Conservation (phyloP, 1,140 invertebrate genomes). For the Stenopsyche tienmushanensis region DNA sequence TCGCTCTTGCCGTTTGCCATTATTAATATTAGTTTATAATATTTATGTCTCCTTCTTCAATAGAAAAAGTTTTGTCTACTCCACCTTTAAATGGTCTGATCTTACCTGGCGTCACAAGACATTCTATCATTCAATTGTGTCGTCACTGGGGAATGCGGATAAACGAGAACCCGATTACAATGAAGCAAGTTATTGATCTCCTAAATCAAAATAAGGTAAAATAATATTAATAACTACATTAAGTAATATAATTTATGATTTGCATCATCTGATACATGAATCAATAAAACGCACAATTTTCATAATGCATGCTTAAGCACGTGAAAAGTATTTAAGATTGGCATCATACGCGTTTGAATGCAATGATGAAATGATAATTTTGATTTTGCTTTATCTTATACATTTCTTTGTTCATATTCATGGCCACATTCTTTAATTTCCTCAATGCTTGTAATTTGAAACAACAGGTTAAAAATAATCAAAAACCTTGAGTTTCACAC, state of each 20-base stretch:
- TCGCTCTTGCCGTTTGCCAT: no score
- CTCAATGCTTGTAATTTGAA: neutral
- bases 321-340: no score
- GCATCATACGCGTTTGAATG: no score
- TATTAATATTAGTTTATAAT: no score
- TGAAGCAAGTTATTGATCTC: slow-evolving; percentile 77
- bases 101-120: slow-evolving; percentile 89
- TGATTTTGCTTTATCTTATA: no score
- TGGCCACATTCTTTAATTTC: neutral
- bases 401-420: no score
- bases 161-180: slow-evolving; percentile 80
- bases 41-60: no score
- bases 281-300: no score
- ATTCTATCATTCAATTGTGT: slow-evolving; percentile 81
- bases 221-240: slow-evolving; percentile 33
- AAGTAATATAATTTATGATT: no score
- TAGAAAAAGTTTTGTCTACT: slow-evolving; percentile 90
- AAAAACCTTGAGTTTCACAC: neutral
- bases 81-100: slow-evolving; percentile 91
- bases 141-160: slow-evolving; percentile 86
- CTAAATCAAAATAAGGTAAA: slow-evolving; percentile 82
- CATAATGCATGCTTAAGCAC: no score
- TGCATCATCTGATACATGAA: no score
- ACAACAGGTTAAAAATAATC: neutral
- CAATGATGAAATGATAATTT: no score